Percentiles rank a stretch among this genome's conserved stretches.
These are phyloP conservation scores for Oncopeltus fasciatus DNA, from an alignment of 1,140 invertebrate genomes.

Conservation along the genomic window DNA sequence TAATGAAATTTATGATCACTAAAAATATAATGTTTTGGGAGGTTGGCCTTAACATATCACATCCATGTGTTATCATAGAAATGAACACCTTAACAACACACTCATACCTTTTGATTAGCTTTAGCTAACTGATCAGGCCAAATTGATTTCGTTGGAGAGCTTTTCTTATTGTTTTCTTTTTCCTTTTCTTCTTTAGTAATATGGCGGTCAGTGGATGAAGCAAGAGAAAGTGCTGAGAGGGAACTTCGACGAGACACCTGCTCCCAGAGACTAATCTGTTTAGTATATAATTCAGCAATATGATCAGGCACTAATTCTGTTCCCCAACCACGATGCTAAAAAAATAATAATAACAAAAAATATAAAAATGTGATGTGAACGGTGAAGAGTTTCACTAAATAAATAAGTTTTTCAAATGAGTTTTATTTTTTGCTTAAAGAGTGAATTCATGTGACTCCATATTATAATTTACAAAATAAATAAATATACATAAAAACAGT, in stretches of 20 bases:
- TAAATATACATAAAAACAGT: too few species aligned
- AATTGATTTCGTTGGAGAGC: constrained; percentile 43
- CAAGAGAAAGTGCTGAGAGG: constrained; percentile 72
- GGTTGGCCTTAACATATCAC: too few species aligned
- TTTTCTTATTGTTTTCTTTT: constrained; percentile 68
- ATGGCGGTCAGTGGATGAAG: constrained; percentile 62
- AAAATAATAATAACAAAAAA: constrained; percentile 13
- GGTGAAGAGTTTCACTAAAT: background rate
- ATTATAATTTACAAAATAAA: too few species aligned
- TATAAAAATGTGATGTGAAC: too few species aligned
- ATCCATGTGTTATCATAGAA: too few species aligned
- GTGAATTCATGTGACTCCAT: too few species aligned
- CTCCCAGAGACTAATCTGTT: constrained; percentile 73
- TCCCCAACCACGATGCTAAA: constrained; percentile 76
- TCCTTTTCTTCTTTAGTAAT: constrained; percentile 77
- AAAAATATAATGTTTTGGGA: too few species aligned
- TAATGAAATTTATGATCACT: too few species aligned
- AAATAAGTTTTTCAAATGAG: background rate
- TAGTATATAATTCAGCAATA: constrained; percentile 57
- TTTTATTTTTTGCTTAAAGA: too few species aligned
- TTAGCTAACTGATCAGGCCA: constrained; percentile 1
- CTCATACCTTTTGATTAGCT: constrained; percentile 10
- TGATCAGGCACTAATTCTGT: constrained; percentile 68
- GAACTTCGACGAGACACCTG: constrained; percentile 74
- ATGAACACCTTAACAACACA: background rate